Base-by-base conservation (phyloP, 2,888 invertebrate species). In the Arge pagana region DNA sequence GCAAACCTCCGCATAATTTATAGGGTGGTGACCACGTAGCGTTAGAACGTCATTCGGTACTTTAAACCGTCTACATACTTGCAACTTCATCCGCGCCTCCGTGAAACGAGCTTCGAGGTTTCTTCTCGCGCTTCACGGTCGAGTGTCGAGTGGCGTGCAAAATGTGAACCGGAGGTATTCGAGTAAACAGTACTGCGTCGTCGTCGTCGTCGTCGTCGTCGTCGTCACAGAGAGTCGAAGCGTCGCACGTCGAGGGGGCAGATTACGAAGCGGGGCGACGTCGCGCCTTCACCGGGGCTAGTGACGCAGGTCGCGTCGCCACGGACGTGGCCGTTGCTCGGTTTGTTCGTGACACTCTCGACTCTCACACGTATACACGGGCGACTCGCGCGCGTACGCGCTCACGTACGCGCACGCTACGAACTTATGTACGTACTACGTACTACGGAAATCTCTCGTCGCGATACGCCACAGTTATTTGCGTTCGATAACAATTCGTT, bases 321-420 rank as follows among this genome's bases (percentile, higher is more conserved):
- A 30, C 42, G 42, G 18, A 42, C 42, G 42, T 42, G 31, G 42
- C n/a, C n/a, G 18, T 48, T 55, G 31, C 51, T 36, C 50, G 53
- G 41, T 53, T 42, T 50, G 48, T 54, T 54, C 56, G 53, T 57
- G 50, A 48, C 48, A 51, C 37, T 54, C 50, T 48, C 52, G 54
- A 50, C 39, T 48, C 51, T 10, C 21, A 23, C 11, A 55, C 54
- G 55, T 52, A 41, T 42, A 54, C 56, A 41, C 43, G 54, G 42
- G 54, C 43, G 50, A 51, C 48, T 49, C 54, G 48, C 52, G 48
- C 35, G 48, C 48, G 23, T 23, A 15, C 18, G 36, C 41, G 26
- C 42, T 13, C 53, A 37, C 50, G 36, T 42, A 53, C 24, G 21
- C 24, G 26, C 10, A 23, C 31, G 24, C n/a, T n/a, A n/a, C n/a